Base-by-base conservation (phyloP, 1,140 invertebrate species). In the Babylonia areolata region DNA sequence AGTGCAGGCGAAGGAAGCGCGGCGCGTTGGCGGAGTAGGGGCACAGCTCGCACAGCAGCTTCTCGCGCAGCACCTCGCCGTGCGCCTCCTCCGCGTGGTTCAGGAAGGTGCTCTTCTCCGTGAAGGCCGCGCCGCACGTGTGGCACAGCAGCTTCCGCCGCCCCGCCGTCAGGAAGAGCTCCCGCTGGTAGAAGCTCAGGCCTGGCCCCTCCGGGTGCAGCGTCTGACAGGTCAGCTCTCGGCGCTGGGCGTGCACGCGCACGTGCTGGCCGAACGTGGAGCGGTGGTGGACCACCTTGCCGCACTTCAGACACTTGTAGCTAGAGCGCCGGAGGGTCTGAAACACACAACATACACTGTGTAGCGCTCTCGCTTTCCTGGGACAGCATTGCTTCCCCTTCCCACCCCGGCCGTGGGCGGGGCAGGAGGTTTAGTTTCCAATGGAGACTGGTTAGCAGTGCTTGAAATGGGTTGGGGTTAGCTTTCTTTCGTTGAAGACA, bases 91-190 rank as follows among this genome's bases (percentile, higher is more conserved):
- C 40, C 37, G 75, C 37, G 69, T 84, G 82, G 33, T 46, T 42
- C 2, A 73, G 37, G 23, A 84, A 69, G 6, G 82, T 73, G 31
- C 35, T 69, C 39, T 75, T 84, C 17, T 84, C 82, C 1, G 40
- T 73, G 39, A 46, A 84, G 23, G 82, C 35, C 6, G 64, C 64
- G 82, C 82, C 82, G 39, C 82, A 84, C 9, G 40, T 84, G 39
- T 84, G 54, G 39, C 82, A 84, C 39, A 84, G 39, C 28, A 69
- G 12, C 35, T 40, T 28, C 37, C 75, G 37, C 23, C 37, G 11
- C 2, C 75, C 75, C 15, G 2, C 3, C 2, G 75, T 77, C 11
- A 77, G 75, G 35, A 77, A 77, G 0, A 77, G 11, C 33, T 77
- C 15, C 3, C 35, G 33, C 75, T 77, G 75, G 28, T 77, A 77